Base-by-base conservation (phyloP, 2,888 invertebrate genomes). In the Bibio marci region DNA sequence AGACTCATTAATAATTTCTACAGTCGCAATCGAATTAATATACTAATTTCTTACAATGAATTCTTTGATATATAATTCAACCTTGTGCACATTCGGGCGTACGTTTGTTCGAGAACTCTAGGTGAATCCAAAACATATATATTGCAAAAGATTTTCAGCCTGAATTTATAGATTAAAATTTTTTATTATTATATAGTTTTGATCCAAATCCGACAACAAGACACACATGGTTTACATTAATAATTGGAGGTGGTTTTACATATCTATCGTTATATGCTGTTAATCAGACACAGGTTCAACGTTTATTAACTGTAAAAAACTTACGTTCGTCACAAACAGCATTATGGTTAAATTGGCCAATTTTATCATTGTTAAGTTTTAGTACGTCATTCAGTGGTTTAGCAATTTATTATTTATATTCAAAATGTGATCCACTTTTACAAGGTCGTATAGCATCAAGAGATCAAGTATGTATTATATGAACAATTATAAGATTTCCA, bases 201-300 rank as follows among this genome's bases (percentile, higher is more conserved):
- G 74, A 77, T 52, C 49, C 70, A 2, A 82, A 90, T 62, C 88
- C 85, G 5, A 87, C 85, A 0, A 73, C 73, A 37, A 68, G 90
- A 13, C 82, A 87, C 48, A 80, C 86, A 0, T 80, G 86, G 74
- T 87, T 83, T 71, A 76, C 80, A 1, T 65, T 87, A 19, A 63
- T 73, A 4, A 66, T 88, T 37, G 90, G 90, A n/a, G 88, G 88
- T 0, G 59, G 76, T 28, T 70, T 80, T 38, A 86, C 83, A 0
- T 88, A 79, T 53, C 56, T 85, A 30, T 78, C 87, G 0, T 52
- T 90, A 7, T 90, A 87, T 56, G 90, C 79, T 3, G 85, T 88
- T 0, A 88, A 88, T 56, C 90, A 90, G 58, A 79, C 86, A 1
- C 88, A 81, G 58, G 73, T 82, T 1, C 82, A 82, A 56, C 66